Base-by-base conservation (phyloP, 2,797 vertebrate genomes). In the Rhodeus uyekii region DNA sequence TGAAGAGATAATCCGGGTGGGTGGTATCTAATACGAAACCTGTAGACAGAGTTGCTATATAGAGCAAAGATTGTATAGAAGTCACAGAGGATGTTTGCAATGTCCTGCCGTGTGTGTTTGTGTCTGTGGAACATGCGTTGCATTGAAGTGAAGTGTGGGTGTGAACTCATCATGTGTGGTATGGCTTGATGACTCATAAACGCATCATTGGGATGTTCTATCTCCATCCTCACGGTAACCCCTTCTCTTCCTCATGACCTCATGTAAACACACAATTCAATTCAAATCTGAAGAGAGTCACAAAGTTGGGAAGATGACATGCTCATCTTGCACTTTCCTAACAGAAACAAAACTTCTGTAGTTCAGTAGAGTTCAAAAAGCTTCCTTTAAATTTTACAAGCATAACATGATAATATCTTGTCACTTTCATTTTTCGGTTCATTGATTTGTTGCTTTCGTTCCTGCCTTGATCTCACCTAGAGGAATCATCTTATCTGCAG, bases 191-290 rank as follows among this genome's bases (percentile, higher is more conserved):
- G 84, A 86, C 34, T 86, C 82, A 86, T 78, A 58, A 77, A 63
- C n/a, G 36, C 58, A 76, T 82, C 76, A 79, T 44, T 42, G 32
- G 44, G 38, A 78, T 74, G 42, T 50, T 81, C 32, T 48, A 22
- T 73, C 34, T 69, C 53, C 24, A 88, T 92, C 90, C 65, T 91
- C 88, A 90, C 90, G 87, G 90, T 93, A 90, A 90, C 89, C 61
- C 79, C 55, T 61, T 60, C 53, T 50, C 76, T 7, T 38, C 77
- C 61, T 63, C 73, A 44, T 78, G 78, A 74, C 61, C 71, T 68
- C 82, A 34, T 61, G 50, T 44, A 68, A 60, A 80, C 76, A 71
- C 83, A 64, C 73, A 61, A 89, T 80, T 24, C 18, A 14, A 4
- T 68, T 46, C 39, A 80, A 76, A 73, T 24, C 39, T 42, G 19